Conservation (phyloP, 2,888 invertebrate genomes). For the Hyalella azteca region DNA sequence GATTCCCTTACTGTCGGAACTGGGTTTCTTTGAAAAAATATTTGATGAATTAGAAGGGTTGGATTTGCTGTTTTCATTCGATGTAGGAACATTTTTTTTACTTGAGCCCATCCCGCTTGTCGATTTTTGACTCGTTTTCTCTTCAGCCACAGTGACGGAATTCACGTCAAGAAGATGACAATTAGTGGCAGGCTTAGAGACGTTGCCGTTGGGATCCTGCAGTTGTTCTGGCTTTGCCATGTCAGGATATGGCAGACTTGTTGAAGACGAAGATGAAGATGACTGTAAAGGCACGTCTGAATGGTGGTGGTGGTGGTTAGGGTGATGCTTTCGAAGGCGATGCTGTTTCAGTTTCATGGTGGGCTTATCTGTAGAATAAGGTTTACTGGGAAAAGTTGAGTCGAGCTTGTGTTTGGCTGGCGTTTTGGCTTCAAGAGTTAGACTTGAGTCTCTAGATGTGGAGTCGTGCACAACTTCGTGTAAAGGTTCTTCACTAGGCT, state of each 20-base stretch:
- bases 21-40: not conserved
- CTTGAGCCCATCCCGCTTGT: not conserved
- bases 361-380: not conserved
- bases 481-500: not conserved
- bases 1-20: not conserved
- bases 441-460: not conserved
- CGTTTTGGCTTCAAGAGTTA: not conserved
- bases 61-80: not conserved
- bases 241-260: conserved; percentile 16
- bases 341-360: not conserved
- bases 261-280: not conserved
- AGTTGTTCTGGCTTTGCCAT: conserved; percentile 2
- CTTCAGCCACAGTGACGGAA: conserved; percentile 8
- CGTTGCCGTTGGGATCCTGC: conserved; percentile 52
- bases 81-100: not conserved
- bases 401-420: not conserved
- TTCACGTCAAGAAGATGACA: conserved; percentile 39
- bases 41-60: not conserved
- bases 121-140: not conserved
- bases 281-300: not conserved
- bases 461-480: not conserved
- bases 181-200: conserved; percentile 43
- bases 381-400: not conserved
- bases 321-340: not conserved
- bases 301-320: not conserved